Conservation (phyloP, 2,113 vertebrate species). For the Podarcis raffonei region DNA sequence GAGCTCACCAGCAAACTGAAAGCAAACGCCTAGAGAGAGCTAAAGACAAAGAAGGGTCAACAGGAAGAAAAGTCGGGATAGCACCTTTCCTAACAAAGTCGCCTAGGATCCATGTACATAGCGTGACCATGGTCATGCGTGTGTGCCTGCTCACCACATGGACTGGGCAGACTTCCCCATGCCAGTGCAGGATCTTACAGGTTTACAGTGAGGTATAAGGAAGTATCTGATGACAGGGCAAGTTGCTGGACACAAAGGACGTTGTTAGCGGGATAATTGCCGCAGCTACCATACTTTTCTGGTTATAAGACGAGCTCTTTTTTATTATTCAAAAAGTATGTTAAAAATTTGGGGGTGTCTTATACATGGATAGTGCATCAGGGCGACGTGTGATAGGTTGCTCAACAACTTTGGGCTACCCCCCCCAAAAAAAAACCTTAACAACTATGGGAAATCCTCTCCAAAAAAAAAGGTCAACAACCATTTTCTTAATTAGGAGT, state of each 20-base stretch:
- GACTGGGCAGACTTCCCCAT: background rate
- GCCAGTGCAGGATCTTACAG: background rate
- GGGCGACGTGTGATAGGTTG: too few relatives aligned
- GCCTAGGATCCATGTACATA: background rate
- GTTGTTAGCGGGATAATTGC: background rate
- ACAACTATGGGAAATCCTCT: too few relatives aligned
- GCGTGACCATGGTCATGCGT: background rate
- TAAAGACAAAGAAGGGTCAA: slow-evolving; percentile 52
- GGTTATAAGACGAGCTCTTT: too few relatives aligned
- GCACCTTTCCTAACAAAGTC: slow-evolving; percentile 23
- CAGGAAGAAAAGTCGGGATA: slow-evolving; percentile 53
- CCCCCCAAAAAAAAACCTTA: too few relatives aligned
- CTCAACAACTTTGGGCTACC: too few relatives aligned
- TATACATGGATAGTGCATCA: too few relatives aligned
- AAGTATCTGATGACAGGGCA: background rate
- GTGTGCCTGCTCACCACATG: background rate
- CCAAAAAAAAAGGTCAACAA: too few relatives aligned
- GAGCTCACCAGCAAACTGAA: slow-evolving; percentile 79
- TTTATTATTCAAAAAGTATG: too few relatives aligned
- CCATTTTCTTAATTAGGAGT: too few relatives aligned
- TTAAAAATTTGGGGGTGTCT: background rate
- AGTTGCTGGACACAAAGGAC: background rate
- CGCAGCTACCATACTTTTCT: background rate
- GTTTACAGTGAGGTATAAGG: background rate
- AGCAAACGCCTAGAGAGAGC: slow-evolving; percentile 51